Evolutionary conservation across 1,140 invertebrate genomes (phyloP), one percentile per base, ranked within the genome.

Genomic region (Forficula auricularia): DNA sequence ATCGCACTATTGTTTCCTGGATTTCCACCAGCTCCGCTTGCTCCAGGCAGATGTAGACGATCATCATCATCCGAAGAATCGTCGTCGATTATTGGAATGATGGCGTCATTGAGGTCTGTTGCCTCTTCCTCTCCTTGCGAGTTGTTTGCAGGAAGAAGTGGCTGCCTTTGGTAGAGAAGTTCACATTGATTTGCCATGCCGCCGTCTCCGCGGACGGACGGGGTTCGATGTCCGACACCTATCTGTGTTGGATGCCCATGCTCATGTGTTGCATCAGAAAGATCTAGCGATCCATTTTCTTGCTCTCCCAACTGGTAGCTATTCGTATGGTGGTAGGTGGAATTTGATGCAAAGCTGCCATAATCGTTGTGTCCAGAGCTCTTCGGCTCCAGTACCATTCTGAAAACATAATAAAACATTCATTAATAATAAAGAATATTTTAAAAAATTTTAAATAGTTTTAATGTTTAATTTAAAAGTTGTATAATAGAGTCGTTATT

Each of bases 331-430:
- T 50, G 48, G 18, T 53, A 48, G 40, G 52, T 42, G 22, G 48
- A 48, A 19, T 52, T 41, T 19, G 49, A 47, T 8, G 52, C 56
- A 49, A 68, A 65, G 54, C 66, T 68, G 53, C 66, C 67, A 62
- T 69, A 68, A 58, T 68, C 65, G 58, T 60, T 67, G 46, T 68
- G 66, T 48, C 64, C 61, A 47, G 58, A 61, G 42, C 56, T 60
- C 54, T 69, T 69, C 46, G 64, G 60, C 52, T 69, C 67, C 56
- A 68, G 62, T 59, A 69, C 66, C 67, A 69, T 69, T 61, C 67
- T 69, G 52, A 14, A 44, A 49, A 49, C 6, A 46, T 7, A 1
- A 42, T n/a, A 40, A 8, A 47, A 12, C 40, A 40, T 32, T 9
- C 9, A 9, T n/a, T n/a, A 32, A 9, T 32, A 32, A n/a, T 32